Evolutionary conservation across 2,113 vertebrate genomes (phyloP), one percentile per base, ranked within the genome.

Genomic region (Cyphomyrus plagiostoma): DNA sequence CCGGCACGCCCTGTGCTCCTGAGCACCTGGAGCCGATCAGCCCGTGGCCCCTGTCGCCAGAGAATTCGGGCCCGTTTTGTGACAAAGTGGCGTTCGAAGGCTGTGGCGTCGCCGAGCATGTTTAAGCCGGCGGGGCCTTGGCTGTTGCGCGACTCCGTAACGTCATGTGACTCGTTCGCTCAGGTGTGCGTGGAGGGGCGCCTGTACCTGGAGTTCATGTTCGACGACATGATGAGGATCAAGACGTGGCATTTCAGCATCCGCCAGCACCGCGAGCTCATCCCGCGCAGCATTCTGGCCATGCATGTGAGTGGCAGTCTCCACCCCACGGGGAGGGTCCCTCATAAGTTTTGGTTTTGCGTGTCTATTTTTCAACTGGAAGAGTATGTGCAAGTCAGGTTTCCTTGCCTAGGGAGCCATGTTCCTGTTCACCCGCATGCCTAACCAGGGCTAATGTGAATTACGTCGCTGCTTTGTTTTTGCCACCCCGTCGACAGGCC

Each of bases 211-310:
- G 98, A 99, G 94, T 99, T 99, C 95, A 98, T 99, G 97, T 99
- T 99, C 42, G 98, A 99, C 0, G 98, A 99, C 95, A 99, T 99
- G 97, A 99, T 99, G 98, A 97, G 98, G 95, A 99, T 99, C 97
- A 99, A 99, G 95, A 99, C 98, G 0, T 99, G 98, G 98, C 98
- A 99, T 95, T 99, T 99, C 97, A 99, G 98, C 93, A 99, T 99
- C 94, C 96, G 98, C 91, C 98, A 99, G 94, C 98, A 99, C 94
- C 97, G 98, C 91, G 98, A 99, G 92, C 98, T 99, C 92, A 99
- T 99, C 93, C 98, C 98, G 49, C 98, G 98, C 94, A 99, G 97
- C 94, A 98, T 99, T 95, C 96, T 99, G 92, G 98, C 98, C 95
- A 98, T 99, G 97, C 98, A 99, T 66, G 98, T 99, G 93, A 98